These are phyloP conservation scores for Corythucha ciliata DNA, from an alignment of 2,888 invertebrate species.

Conservation along the genomic window DNA sequence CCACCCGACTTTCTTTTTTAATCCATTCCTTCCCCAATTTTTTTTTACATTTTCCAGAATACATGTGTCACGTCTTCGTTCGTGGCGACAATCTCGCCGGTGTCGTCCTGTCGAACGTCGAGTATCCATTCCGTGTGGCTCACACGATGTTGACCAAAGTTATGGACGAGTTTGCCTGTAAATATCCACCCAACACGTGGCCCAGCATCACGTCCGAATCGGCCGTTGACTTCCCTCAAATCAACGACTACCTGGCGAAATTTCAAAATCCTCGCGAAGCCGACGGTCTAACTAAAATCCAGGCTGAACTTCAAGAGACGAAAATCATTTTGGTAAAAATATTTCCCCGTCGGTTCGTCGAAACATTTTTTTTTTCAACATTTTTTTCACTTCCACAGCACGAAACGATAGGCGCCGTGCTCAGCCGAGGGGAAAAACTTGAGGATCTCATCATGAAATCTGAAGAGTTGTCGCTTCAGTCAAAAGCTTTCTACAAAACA, in stretches of 20 bases:
- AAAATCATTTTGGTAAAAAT: slow-evolving; percentile 92
- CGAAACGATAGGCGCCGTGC: slow-evolving; percentile 90
- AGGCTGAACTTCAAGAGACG: slow-evolving; percentile 96
- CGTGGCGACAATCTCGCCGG: slow-evolving; percentile 80
- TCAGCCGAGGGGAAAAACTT: slow-evolving; percentile 94
- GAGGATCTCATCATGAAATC: slow-evolving; percentile 96
- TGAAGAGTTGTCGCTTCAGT: slow-evolving; percentile 89
- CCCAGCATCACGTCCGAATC: slow-evolving; percentile 59
- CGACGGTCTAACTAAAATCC: slow-evolving; percentile 96
- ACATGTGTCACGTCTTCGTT: slow-evolving; percentile 96
- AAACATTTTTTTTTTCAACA: slow-evolving; percentile 9
- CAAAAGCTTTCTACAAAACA: slow-evolving; percentile 98
- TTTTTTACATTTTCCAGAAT: slow-evolving; percentile 49
- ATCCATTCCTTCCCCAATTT: too few relatives aligned
- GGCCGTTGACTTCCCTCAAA: slow-evolving; percentile 57
- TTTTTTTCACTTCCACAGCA: slow-evolving; percentile 50
- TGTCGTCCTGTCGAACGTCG: slow-evolving; percentile 92
- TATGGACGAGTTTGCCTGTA: slow-evolving; percentile 81
- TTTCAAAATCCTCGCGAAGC: slow-evolving; percentile 97
- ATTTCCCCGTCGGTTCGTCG: too few relatives aligned
- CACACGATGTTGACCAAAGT: slow-evolving; percentile 93
- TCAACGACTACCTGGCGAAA: slow-evolving; percentile 57
- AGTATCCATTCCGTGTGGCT: slow-evolving; percentile 93
- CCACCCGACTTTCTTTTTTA: too few relatives aligned
- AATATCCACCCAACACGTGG: slow-evolving; percentile 62